Base-by-base conservation (phyloP, 1,140 invertebrate species). In the Procambarus clarkii region DNA sequence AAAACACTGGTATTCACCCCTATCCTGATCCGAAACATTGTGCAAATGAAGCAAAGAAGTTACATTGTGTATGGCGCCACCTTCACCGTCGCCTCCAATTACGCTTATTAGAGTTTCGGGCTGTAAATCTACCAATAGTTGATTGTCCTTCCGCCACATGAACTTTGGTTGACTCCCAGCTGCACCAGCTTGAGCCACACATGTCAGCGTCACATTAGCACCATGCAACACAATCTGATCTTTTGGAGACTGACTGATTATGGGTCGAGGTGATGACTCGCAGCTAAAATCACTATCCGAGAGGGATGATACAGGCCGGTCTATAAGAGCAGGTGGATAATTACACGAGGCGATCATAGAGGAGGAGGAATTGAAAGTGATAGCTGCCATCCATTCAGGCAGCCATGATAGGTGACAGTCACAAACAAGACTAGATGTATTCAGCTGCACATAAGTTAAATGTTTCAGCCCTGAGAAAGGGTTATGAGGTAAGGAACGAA, bases 1-100 rank as follows among this genome's bases (percentile, higher is more conserved):
- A 91, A 98, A 96, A 95, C 98, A 99, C 94, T 99, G 98, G 95
- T 99, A 99, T 94, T 96, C 96, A 2, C 98, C 98, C 93, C 97
- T 96, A 94, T 98, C 96, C 18, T 95, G 95, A 94, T 97, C 96
- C 24, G 96, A 96, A 0, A 98, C 96, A 94, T 97, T 96, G 18
- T 94, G 94, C 77, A 99, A 95, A 60, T 96, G 95, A 54, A 98
- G 95, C n/a, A 95, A 94, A 9, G 97, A 97, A 79, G 88, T 91
- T 44, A 92, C 80, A 81, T 93, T 92, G 77, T 91, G 64, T 24
- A 88, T 86, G 2, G 87, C 84, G 7, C 83, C 85, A 15, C 86
- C 84, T 71, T 92, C 91, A 74, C 86, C 84, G 44, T 92, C 88
- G 21, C 82, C 85, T 48, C 79, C 74, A 24, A 84, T 64, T 44